These are phyloP conservation scores for Drosophila nigricruria DNA, from an alignment of 2,888 invertebrate genomes.

Conservation along the genomic window DNA sequence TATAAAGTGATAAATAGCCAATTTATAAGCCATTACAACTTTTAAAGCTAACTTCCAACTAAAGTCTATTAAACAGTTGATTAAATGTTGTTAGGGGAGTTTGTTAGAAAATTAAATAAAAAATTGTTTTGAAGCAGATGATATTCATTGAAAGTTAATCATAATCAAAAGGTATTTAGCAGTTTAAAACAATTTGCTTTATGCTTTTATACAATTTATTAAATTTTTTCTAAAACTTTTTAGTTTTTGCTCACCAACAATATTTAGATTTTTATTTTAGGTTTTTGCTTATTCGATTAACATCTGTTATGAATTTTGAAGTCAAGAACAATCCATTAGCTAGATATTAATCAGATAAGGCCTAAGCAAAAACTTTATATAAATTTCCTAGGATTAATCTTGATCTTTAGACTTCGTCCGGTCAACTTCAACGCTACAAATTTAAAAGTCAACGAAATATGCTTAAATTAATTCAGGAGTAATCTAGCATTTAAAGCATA, in stretches of 20 bases:
- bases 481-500: too few species aligned
- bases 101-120: not conserved
- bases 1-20: not conserved
- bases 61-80: not conserved
- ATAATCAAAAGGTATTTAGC: not conserved
- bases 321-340: too few species aligned
- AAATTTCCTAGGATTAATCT: not conserved
- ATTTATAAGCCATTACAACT: slow-evolving; percentile 6
- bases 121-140: not conserved
- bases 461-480: not conserved
- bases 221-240: too few species aligned
- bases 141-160: not conserved
- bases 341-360: too few species aligned
- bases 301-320: too few species aligned
- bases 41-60: not conserved
- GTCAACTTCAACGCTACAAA: too few species aligned
- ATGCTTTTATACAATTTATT: not conserved
- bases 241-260: too few species aligned
- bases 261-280: too few species aligned
- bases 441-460: too few species aligned
- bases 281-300: too few species aligned
- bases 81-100: not conserved
- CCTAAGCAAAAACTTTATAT: too few species aligned
- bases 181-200: not conserved
- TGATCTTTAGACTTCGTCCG: not conserved